Evolutionary conservation across 2,888 invertebrate genomes (phyloP).

Genomic region (Erannis defoliaria): DNA sequence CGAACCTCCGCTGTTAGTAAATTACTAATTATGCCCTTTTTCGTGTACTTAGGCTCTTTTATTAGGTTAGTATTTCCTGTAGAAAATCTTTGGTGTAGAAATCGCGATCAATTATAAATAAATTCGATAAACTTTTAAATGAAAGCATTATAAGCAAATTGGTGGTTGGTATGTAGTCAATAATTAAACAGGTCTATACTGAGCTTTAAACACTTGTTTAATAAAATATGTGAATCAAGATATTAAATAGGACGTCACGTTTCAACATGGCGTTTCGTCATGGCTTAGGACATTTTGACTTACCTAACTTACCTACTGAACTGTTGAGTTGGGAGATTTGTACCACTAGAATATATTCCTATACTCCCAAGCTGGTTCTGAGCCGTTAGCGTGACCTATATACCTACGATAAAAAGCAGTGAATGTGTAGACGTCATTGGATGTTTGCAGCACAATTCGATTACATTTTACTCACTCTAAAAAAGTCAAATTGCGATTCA

Average conservation of each 20-base stretch:
- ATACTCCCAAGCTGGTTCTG: too few species aligned
- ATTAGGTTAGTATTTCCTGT: constrained; percentile 9
- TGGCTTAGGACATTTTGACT: too few species aligned
- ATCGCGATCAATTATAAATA: neutral
- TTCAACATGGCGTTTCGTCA: too few species aligned
- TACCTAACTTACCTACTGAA: too few species aligned
- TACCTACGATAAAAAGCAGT: neutral
- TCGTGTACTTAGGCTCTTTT: neutral
- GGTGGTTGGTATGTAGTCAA: too few species aligned
- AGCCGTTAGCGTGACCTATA: constrained; percentile 7
- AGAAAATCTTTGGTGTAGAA: neutral
- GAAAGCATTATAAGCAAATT: neutral
- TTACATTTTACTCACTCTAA: neutral
- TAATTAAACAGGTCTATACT: too few species aligned
- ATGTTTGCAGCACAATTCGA: neutral
- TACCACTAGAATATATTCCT: too few species aligned
- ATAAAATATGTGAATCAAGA: too few species aligned
- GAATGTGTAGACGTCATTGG: neutral
- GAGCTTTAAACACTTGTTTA: too few species aligned
- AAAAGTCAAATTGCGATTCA: constrained; percentile 21
- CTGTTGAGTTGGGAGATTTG: too few species aligned
- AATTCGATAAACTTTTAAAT: neutral
- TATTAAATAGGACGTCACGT: neutral
- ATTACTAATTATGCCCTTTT: constrained; percentile 36
- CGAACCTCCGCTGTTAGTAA: constrained; percentile 36